Conservation (phyloP, 2,113 vertebrate genomes). For the Cygnus atratus region DNA sequence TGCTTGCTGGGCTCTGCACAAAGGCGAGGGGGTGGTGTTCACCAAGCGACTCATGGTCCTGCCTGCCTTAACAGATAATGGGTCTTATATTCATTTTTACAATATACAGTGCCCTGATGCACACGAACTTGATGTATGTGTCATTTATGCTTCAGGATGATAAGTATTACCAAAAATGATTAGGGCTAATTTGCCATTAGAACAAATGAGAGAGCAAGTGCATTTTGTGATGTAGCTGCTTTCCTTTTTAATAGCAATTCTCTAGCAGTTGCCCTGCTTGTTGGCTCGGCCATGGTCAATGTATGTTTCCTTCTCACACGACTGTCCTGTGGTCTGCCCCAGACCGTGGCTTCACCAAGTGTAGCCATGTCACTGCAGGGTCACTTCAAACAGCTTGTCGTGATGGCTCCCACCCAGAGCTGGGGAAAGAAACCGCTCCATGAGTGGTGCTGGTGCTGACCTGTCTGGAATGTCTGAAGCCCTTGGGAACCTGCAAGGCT, state of each 20-base stretch:
- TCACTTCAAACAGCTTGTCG: no score
- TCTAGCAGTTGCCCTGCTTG: background rate
- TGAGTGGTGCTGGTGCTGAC: no score
- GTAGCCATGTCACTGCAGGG: no score
- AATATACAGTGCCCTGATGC: background rate
- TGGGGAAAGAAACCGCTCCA: no score
- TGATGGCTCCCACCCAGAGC: no score
- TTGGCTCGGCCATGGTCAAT: no score
- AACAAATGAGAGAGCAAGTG: background rate
- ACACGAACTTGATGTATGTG: accelerated
- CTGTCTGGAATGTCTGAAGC: no score
- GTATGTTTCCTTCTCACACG: no score
- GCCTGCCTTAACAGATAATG: background rate
- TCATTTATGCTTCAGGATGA: background rate
- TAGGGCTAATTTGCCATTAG: background rate
- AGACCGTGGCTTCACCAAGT: background rate
- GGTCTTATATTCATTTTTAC: background rate
- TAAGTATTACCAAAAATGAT: background rate
- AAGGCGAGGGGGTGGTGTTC: background rate
- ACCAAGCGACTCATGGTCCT: background rate
- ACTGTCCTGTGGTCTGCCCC: no score
- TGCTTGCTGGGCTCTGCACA: accelerated
- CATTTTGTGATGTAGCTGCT: background rate
- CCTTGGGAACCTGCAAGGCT: no score
- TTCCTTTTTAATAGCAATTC: background rate